Evolutionary conservation across 1,140 invertebrate species (phyloP), one percentile per base, ranked within the genome.

Genomic region (Drepana arcuata): DNA sequence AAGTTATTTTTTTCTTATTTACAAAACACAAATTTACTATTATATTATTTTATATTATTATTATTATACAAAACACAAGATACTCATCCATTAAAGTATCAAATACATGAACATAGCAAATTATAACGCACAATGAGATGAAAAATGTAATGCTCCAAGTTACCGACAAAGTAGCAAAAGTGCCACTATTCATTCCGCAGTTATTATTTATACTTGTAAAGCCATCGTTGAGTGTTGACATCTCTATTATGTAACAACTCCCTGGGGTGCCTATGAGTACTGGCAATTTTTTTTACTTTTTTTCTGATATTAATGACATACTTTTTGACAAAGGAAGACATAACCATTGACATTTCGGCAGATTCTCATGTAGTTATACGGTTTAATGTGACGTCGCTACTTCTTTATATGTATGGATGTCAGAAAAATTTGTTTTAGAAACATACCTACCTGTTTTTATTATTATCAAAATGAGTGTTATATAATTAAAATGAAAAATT

Each of bases 131-230:
- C n/a, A n/a, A n/a, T n/a, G n/a, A n/a, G n/a, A n/a, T n/a, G n/a
- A n/a, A n/a, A n/a, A n/a, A n/a, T n/a, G n/a, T n/a, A n/a, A n/a
- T n/a, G n/a, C n/a, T n/a, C n/a, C n/a, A n/a, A n/a, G n/a, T n/a
- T 49, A 64, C 70, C 73, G 70, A 77, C 69, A 68, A 70, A 70
- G 60, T 64, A 39, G 43, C 45, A 46, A 50, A 14, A 43, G 39
- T 37, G 42, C 16, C 40, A 47, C 40, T 26, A 59, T 56, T 53
- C 51, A 56, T 50, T 51, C 31, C 34, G 43, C 36, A 41, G 44
- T 44, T 42, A 77, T 75, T 81, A 78, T 81, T 81, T 81, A 77
- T 63, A 80, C 64, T 77, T 59, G 48, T 68, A 61, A 75, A 73
- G 51, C 63, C 31, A 52, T 47, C 41, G 46, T 43, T 33, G 57